phyloP scores from a whole-genome alignment of 2,888 invertebrate species.

The Petrolisthes manimaculis region DNA sequence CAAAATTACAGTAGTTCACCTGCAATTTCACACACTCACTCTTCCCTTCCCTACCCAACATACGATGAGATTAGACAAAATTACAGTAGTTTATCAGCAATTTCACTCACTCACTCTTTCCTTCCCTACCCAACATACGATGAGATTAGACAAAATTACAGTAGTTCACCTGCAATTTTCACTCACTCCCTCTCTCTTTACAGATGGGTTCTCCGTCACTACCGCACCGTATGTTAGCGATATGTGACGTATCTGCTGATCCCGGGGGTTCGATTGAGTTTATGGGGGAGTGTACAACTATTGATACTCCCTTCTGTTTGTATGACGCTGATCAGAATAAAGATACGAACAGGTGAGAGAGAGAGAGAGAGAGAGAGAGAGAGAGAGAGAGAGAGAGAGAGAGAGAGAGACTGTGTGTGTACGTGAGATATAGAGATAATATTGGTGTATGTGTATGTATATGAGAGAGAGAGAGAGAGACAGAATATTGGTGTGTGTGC shows the following conservation, averaged over 20 bases:
- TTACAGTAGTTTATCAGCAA: too few relatives aligned
- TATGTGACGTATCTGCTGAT: constrained; percentile 99
- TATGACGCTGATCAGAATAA: constrained; percentile 99
- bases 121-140: too few relatives aligned
- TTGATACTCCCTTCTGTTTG: constrained; percentile 98
- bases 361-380: neutral
- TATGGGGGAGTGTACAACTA: constrained; percentile 99
- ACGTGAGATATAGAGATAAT: too few relatives aligned
- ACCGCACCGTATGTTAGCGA: constrained; percentile 89
- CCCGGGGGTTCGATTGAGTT: constrained; percentile 99
- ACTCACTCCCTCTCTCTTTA: neutral
- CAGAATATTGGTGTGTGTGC: too few relatives aligned
- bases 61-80: too few relatives aligned
- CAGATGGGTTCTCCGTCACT: constrained; percentile 80
- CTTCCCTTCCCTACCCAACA: too few relatives aligned
- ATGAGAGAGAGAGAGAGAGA: too few relatives aligned
- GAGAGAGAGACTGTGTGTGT: constrained; percentile 99
- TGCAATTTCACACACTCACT: too few relatives aligned
- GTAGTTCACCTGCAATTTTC: neutral
- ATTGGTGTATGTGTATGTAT: too few relatives aligned
- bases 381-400: constrained; percentile 84
- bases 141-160: too few relatives aligned
- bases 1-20: too few relatives aligned
- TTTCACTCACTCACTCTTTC: too few relatives aligned
- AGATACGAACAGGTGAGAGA: constrained; percentile 84